Evolutionary conservation across 2,888 invertebrate genomes (phyloP), one percentile per base, ranked within the genome.

Genomic region (Parelbella ahira): DNA sequence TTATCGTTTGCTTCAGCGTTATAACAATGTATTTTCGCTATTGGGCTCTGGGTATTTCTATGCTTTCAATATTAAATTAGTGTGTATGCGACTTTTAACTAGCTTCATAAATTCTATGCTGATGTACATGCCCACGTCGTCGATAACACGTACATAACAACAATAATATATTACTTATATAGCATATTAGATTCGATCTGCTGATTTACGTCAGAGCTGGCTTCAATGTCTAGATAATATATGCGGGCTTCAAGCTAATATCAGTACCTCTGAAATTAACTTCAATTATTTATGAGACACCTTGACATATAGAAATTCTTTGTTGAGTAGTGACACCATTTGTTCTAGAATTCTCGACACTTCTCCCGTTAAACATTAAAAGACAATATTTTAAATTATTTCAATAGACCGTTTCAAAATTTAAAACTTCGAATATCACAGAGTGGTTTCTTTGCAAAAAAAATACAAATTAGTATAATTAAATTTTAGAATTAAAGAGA

Each of bases 11-110:
- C 86, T 87, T 87, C 72, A 75, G 86, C 87, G 81, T 81, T 80
- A 73, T 78, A 82, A 82, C 72, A 77, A 77, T 82, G 74, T 82
- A 73, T 74, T 70, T 63, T 73, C 79, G 86, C 86, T 86, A 83
- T 67, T 80, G 84, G 86, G 84, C 86, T 84, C 84, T 67, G 84
- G 86, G 86, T 83, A 81, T 79, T 74, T 80, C 84, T 86, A 82
- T 84, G 87, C 87, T 87, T 87, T 84, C 80, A 73, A 83, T 87
- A 86, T 86, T 82, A 78, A 80, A 76, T 78, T 84, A 83, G 84
- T 84, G 81, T 83, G 83, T 84, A 84, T 86, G 86, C 84, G 78
- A 82, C 66, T 75, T 73, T 73, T 81, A 75, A 80, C 73, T 75
- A 86, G 87, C 87, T 87, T 87, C 70, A 79, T 86, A 83, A 79